Conservation (phyloP, 2,888 invertebrate species). For the Phengaris alcon region DNA sequence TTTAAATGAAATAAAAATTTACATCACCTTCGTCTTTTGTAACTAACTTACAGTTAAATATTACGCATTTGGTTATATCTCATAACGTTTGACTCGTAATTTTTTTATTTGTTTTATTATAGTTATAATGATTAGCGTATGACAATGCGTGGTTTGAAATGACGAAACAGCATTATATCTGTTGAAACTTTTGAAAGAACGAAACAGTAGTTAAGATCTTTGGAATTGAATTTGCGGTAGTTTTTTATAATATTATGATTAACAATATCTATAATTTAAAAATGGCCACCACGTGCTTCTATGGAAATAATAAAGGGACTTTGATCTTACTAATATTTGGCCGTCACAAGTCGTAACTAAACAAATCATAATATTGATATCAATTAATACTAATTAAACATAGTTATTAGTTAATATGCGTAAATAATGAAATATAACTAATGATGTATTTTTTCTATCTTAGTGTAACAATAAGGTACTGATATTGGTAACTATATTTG, state of each 20-base stretch:
- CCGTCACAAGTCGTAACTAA: not conserved
- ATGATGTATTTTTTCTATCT: not conserved
- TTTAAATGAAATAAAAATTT: not conserved
- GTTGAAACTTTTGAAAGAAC: not conserved
- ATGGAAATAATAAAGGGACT: constrained; percentile 12
- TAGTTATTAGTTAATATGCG: constrained; percentile 4
- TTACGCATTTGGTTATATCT: constrained; percentile 2
- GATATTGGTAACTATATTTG: too few species aligned
- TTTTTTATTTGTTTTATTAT: not conserved
- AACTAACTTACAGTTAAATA: not conserved
- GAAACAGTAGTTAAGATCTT: not conserved
- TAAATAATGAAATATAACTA: not conserved
- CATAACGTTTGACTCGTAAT: not conserved
- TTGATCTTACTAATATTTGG: not conserved
- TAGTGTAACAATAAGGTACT: not conserved
- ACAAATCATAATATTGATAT: not conserved
- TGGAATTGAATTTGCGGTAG: not conserved
- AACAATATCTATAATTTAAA: not conserved
- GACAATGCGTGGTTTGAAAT: not conserved
- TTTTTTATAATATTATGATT: not conserved
- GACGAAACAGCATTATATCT: not conserved
- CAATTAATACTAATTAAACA: not conserved
- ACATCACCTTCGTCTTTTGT: constrained; percentile 3
- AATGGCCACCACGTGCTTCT: not conserved
- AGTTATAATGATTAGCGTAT: not conserved